Percentiles rank a stretch among this genome's conserved stretches.
Evolutionary conservation across 2,888 invertebrate species (phyloP).

Genomic region (Eristalinus aeneus): DNA sequence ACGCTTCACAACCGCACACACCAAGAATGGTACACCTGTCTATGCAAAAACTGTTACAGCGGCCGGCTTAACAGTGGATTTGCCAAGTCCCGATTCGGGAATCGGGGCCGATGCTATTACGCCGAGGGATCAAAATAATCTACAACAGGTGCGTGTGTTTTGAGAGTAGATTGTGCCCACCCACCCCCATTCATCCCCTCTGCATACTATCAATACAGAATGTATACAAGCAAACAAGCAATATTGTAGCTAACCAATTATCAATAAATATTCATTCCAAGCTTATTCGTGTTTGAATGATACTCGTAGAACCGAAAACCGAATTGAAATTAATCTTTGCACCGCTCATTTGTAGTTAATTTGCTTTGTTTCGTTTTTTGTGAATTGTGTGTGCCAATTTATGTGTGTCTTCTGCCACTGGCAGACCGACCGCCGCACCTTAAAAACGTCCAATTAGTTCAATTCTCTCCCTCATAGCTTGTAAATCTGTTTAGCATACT

Average conservation of each 20-base stretch:
- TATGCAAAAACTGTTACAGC: constrained; percentile 83
- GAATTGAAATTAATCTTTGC: constrained; percentile 27
- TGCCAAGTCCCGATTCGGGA: constrained; percentile 97
- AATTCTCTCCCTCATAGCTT: constrained; percentile 47
- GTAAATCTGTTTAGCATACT: constrained; percentile 30
- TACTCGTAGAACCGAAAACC: constrained; percentile 12
- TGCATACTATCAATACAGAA: not conserved
- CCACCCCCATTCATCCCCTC: constrained; percentile 8
- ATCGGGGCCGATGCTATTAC: constrained; percentile 97
- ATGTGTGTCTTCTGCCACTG: constrained; percentile 11
- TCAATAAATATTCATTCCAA: constrained; percentile 50
- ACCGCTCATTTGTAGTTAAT: constrained; percentile 35
- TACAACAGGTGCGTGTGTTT: constrained; percentile 89
- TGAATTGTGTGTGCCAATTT: constrained; percentile 62
- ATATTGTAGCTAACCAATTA: constrained; percentile 56
- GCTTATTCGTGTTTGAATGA: constrained; percentile 63
- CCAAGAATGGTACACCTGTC: constrained; percentile 78
- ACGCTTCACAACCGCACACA: constrained; percentile 77
- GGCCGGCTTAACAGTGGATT: constrained; percentile 93
- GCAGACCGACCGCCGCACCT: constrained; percentile 4
- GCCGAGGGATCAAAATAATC: constrained; percentile 92
- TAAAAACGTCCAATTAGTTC: constrained; percentile 49
- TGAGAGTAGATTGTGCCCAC: constrained; percentile 55
- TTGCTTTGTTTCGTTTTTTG: constrained; percentile 5
- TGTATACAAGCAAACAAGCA: not conserved